Percentiles rank a stretch among this genome's conserved stretches.
Evolutionary conservation across 2,888 invertebrate genomes (phyloP).

Genomic region (Smittia aterrima): DNA sequence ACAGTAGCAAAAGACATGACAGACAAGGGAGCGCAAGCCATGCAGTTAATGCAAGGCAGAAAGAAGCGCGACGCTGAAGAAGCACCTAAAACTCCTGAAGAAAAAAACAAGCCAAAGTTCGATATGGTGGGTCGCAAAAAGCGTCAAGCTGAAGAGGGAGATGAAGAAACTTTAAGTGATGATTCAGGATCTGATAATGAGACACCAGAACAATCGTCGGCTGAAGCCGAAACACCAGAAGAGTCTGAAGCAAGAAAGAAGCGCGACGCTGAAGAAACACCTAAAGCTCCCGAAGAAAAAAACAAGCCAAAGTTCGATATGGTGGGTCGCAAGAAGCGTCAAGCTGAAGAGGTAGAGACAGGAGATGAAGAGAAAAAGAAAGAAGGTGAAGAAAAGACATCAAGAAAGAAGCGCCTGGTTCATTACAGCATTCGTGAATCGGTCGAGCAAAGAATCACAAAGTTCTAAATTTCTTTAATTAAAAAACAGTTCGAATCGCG

Average conservation of each 20-base stretch:
- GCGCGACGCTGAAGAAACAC: not conserved
- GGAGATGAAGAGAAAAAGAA: not conserved
- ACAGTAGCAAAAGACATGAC: too few relatives aligned
- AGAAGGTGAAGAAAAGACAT: not conserved
- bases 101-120: not conserved
- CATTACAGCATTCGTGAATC: not conserved
- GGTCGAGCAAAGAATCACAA: not conserved
- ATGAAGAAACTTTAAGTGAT: not conserved
- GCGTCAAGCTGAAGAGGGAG: not conserved
- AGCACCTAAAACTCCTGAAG: not conserved
- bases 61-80: not conserved
- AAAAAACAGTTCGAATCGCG: too few relatives aligned
- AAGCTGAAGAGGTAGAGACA: not conserved
- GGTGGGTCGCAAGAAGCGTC: conserved; percentile 11
- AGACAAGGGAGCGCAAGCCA: too few relatives aligned
- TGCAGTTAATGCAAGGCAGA: too few relatives aligned
- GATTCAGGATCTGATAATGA: not conserved
- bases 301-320: not conserved
- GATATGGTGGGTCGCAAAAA: not conserved
- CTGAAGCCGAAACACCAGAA: not conserved
- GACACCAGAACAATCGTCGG: not conserved
- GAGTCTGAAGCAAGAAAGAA: not conserved
- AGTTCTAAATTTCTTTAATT: not conserved
- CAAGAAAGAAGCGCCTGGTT: conserved; percentile 1
- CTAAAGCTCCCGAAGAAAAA: not conserved